Conservation (phyloP, 2,888 invertebrate genomes). For the Rosalia funebris region DNA sequence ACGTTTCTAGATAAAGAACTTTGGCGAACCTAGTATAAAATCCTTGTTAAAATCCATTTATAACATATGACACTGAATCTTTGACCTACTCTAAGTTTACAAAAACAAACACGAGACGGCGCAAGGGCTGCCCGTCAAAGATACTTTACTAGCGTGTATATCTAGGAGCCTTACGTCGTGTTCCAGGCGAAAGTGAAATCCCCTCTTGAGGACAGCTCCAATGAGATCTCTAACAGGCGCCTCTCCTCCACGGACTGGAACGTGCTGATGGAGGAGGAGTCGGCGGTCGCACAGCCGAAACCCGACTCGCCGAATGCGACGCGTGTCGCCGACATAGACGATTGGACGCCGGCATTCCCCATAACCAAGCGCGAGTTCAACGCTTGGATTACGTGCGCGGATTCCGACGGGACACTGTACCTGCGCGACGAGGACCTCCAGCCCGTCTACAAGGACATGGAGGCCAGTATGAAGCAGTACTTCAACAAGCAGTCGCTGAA, state of each 20-base stretch:
- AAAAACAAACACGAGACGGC: background rate
- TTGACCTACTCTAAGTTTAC: too few relatives aligned
- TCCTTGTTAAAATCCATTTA: too few relatives aligned
- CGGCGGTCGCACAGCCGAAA: background rate
- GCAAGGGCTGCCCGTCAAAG: too few relatives aligned
- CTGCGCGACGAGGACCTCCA: slow-evolving; percentile 54
- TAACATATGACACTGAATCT: too few relatives aligned
- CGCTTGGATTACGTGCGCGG: slow-evolving; percentile 73
- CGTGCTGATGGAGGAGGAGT: slow-evolving; percentile 31
- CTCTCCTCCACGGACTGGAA: slow-evolving; percentile 22
- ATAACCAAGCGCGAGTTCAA: slow-evolving; percentile 67
- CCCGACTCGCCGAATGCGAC: slow-evolving; percentile 61
- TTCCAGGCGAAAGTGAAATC: background rate
- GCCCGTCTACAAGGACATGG: slow-evolving; percentile 50
- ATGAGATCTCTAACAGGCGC: background rate
- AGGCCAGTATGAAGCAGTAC: slow-evolving; percentile 48
- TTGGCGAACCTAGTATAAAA: too few relatives aligned
- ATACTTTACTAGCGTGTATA: background rate
- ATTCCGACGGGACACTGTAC: slow-evolving; percentile 64
- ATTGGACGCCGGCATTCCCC: slow-evolving; percentile 72
- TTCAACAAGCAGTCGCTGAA: slow-evolving; percentile 44
- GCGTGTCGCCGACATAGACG: slow-evolving; percentile 52
- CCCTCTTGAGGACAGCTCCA: background rate
- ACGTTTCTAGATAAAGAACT: too few relatives aligned
- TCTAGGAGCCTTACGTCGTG: background rate